Evolutionary conservation across 2,888 invertebrate species (phyloP), one percentile per base, ranked within the genome.

Genomic region (Liopterus haemorrhoidalis): DNA sequence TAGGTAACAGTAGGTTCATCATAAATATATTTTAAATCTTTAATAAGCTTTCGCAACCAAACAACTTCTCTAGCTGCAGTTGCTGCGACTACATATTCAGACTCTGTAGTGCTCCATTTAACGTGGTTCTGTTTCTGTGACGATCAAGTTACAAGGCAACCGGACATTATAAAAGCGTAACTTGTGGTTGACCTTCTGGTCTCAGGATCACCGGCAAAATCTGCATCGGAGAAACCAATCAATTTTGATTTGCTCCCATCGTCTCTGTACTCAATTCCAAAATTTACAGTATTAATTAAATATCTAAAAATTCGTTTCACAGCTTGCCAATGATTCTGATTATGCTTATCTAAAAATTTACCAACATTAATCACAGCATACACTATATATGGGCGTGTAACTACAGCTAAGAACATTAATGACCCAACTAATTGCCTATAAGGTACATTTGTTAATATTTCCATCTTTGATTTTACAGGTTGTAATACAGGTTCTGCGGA

Each of bases 41-140:
- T 24, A 19, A 46, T 16, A 3, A 46, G 21, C 8, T 48, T 27
- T 30, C 48, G 33, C 14, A 57, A 22, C 51, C 57, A 54, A 11
- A 56, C 37, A 4, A 53, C 43, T 39, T 59, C 57, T 49, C 56
- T 56, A 4, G 51, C 46, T 5, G 54, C 55, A 5, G 52, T 49
- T n/a, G 55, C 43, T 15, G 59, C 51, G 6, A 59, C 54, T 16
- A 60, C 54, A 39, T 59, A 61, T 45, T 62, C 60, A 0, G 62
- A 55, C 38, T 62, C 60, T 2, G 57, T 57, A 0, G 58, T 59
- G 4, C 59, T 60, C 6, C 59, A 32, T 0, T 56, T 53, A 6
- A 62, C 57, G 36, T 49, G 46, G 20, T 24, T 21, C 46, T 56
- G 57, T 52, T 53, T 51, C 50, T 54, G 50, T 44, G 55, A 55